Evolutionary conservation across 2,888 invertebrate species (phyloP).

Genomic region (Lycophotia porphyrea): DNA sequence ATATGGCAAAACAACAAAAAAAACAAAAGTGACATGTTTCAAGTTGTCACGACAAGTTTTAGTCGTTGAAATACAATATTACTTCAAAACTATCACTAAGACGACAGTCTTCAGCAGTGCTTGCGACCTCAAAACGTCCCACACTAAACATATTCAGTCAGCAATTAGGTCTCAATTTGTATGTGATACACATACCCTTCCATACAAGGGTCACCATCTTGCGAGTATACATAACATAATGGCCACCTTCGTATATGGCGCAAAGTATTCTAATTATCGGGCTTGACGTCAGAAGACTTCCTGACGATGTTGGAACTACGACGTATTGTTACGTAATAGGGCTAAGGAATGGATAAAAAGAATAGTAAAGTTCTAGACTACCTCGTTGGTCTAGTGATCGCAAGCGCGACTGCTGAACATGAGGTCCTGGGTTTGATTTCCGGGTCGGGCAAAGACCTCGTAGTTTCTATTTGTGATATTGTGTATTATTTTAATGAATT

Average conservation of each 20-base stretch:
- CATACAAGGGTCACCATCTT: conserved; percentile 29
- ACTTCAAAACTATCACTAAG: neutral
- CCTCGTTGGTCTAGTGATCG: too few relatives aligned
- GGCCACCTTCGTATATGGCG: conserved; percentile 35
- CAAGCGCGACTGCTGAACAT: too few relatives aligned
- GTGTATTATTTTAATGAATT: too few relatives aligned
- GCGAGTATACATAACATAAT: conserved; percentile 30
- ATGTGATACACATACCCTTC: conserved; percentile 22
- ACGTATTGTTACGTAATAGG: conserved; percentile 45
- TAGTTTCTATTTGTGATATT: too few relatives aligned
- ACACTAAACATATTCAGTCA: conserved; percentile 11
- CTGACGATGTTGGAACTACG: conserved; percentile 39
- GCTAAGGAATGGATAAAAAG: neutral
- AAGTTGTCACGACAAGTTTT: neutral
- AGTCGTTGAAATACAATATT: neutral
- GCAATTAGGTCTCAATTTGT: conserved; percentile 40
- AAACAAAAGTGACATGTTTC: neutral
- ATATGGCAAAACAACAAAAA: neutral
- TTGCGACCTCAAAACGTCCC: neutral
- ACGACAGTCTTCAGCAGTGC: too few relatives aligned
- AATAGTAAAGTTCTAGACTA: neutral
- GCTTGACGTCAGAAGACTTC: conserved; percentile 60
- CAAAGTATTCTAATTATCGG: conserved; percentile 37
- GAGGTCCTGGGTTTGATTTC: too few relatives aligned
- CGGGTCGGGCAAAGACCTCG: too few relatives aligned